Percentiles rank a stretch among this genome's conserved stretches.
These are phyloP conservation scores for Gymnocypris eckloni DNA, from an alignment of 2,797 vertebrate species.

Conservation along the genomic window DNA sequence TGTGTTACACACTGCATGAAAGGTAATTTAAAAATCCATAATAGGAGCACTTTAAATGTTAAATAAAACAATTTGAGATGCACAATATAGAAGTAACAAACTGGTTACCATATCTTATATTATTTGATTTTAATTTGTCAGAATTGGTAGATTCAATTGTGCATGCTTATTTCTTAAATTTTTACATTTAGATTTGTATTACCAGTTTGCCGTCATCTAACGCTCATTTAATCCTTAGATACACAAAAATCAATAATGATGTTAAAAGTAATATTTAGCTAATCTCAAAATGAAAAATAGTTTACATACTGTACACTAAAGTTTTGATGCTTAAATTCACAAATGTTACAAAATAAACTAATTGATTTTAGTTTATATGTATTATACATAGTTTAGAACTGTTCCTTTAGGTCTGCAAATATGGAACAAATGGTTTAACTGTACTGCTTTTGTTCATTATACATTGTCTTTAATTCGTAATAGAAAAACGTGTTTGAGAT, in stretches of 20 bases:
- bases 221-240: background rate
- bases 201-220: no score
- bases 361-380: background rate
- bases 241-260: background rate
- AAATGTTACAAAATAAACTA: background rate
- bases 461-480: background rate
- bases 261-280: background rate
- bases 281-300: background rate
- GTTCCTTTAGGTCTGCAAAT: background rate
- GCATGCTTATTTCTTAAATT: no score
- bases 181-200: no score
- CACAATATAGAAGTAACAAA: background rate
- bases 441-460: background rate
- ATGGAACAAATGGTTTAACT: background rate
- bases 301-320: background rate
- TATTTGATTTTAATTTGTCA: background rate
- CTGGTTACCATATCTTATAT: background rate
- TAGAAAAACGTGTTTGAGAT: background rate
- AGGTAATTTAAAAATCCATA: no score
- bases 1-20: no score
- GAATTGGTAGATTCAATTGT: no score
- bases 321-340: background rate
- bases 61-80: background rate
- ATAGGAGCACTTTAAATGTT: background rate
- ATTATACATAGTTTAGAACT: background rate